A percentile compares a stretch with the other conserved stretches of the same genome.
phyloP scores from a whole-genome alignment of 2,113 vertebrate genomes.

The Upupa epops region DNA sequence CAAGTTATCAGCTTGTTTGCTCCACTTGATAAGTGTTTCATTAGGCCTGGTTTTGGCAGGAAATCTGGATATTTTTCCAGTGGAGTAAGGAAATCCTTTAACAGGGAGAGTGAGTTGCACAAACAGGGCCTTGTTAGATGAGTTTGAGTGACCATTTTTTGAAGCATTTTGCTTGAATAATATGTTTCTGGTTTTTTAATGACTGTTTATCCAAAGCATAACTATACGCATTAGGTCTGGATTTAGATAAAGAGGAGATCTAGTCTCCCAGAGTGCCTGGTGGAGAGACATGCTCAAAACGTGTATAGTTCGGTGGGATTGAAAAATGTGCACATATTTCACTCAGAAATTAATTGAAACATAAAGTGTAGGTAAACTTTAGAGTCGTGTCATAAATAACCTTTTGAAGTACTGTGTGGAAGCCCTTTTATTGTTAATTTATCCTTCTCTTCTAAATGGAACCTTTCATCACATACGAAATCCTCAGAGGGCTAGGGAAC shows the following conservation, averaged over 20 bases:
- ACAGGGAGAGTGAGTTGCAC: background rate
- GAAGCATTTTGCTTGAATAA: background rate
- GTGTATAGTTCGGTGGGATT: background rate
- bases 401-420: background rate
- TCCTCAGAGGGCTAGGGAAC: background rate
- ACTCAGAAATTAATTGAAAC: constrained; percentile 14
- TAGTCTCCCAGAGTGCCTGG: background rate
- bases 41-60: background rate
- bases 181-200: background rate
- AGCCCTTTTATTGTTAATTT: constrained; percentile 18
- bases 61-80: constrained; percentile 2
- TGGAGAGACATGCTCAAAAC: background rate
- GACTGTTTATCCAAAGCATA: background rate
- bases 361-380: background rate
- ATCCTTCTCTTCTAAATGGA: constrained; percentile 8
- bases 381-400: background rate
- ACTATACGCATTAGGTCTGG: background rate
- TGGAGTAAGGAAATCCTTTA: background rate
- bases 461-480: constrained; percentile 4
- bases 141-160: background rate
- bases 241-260: background rate
- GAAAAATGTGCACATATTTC: background rate
- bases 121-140: background rate
- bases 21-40: constrained; percentile 47
- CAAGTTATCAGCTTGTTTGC: constrained; percentile 6